Percentiles rank a stretch among this genome's conserved stretches.
phyloP scores from a whole-genome alignment of 2,797 vertebrate species.

The Thamnophis elegans region DNA sequence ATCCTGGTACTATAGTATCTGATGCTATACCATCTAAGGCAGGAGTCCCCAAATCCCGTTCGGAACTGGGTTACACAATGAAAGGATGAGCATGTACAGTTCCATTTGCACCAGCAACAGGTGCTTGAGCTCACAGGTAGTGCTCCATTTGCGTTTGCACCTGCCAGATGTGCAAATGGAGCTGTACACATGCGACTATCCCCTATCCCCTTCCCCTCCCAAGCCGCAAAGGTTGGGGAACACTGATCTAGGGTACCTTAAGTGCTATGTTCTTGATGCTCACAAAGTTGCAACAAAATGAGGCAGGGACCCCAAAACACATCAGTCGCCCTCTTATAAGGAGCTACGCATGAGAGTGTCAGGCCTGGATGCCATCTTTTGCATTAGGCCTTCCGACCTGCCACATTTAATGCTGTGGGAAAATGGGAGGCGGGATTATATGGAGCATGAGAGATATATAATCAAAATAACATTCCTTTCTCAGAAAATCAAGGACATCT shows the following conservation, averaged over 20 bases:
- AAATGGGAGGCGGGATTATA: too few relatives aligned
- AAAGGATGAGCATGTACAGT: background rate
- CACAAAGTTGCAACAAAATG: background rate
- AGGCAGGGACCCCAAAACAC: background rate
- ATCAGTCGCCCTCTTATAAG: background rate
- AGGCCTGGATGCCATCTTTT: too few relatives aligned
- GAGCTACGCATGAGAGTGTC: background rate
- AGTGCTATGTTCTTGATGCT: background rate
- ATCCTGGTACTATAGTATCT: background rate
- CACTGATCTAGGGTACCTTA: background rate
- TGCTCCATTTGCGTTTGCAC: background rate
- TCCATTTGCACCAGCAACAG: background rate
- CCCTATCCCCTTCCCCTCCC: background rate
- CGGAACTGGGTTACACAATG: background rate
- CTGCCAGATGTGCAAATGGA: background rate
- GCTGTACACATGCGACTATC: fast-evolving
- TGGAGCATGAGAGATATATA: too few relatives aligned
- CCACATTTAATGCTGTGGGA: too few relatives aligned
- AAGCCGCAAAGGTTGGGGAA: background rate
- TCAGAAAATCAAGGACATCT: too few relatives aligned
- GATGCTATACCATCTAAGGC: background rate
- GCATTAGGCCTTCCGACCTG: too few relatives aligned
- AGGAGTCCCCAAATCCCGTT: background rate
- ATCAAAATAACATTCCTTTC: too few relatives aligned
- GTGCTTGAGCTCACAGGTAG: too few relatives aligned